phyloP scores from a whole-genome alignment of 2,797 vertebrate species.

The Phrynocephalus guinanensis region DNA sequence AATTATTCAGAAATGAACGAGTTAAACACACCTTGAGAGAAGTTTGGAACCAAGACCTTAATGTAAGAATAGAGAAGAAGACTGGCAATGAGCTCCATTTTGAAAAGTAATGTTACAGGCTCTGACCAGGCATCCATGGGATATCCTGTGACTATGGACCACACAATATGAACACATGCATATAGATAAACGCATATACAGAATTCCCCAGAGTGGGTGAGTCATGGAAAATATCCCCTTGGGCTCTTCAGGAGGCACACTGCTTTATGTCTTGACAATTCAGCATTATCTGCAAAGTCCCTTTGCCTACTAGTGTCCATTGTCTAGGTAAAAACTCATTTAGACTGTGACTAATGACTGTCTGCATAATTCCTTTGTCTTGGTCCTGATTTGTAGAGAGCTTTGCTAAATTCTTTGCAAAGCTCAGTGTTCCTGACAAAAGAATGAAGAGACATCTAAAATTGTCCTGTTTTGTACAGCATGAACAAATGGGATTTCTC shows the following conservation, averaged over 20 bases:
- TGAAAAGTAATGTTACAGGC: too few relatives aligned
- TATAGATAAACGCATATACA: neutral
- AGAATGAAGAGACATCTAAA: neutral
- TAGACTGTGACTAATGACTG: too few relatives aligned
- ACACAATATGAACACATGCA: too few relatives aligned
- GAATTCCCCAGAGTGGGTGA: neutral
- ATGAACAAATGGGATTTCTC: neutral
- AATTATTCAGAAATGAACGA: too few relatives aligned
- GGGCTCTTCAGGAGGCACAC: neutral
- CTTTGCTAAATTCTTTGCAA: neutral
- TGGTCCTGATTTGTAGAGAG: neutral
- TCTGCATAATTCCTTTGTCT: neutral
- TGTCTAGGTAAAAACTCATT: neutral
- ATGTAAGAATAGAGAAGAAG: too few relatives aligned
- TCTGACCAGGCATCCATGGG: too few relatives aligned
- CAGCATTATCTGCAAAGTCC: neutral
- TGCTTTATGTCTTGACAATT: neutral
- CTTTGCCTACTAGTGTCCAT: neutral
- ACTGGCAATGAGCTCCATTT: too few relatives aligned
- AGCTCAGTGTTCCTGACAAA: neutral
- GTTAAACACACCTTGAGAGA: too few relatives aligned
- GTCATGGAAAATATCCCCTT: too few relatives aligned
- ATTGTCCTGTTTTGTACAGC: neutral
- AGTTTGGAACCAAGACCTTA: too few relatives aligned
- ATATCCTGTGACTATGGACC: too few relatives aligned